A percentile compares a stretch with the other conserved stretches of the same genome.
Conservation (phyloP, 2,888 invertebrate genomes). For the Ferdinandea cuprea region DNA sequence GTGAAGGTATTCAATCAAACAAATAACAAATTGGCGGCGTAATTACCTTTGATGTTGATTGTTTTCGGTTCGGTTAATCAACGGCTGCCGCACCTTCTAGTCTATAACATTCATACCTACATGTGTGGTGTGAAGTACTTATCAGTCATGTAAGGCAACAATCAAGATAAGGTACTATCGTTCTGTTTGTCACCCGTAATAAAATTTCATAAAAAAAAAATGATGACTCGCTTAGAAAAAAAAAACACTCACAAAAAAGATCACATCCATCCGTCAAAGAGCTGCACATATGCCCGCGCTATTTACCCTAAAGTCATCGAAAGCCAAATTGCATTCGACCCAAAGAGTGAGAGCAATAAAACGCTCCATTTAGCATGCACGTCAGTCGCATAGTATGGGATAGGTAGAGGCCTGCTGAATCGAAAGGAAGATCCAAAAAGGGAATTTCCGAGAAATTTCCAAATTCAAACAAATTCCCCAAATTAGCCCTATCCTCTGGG, state of each 20-base stretch:
- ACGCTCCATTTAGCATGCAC: slow-evolving; percentile 57
- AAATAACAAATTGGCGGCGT: slow-evolving; percentile 81
- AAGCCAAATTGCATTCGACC: slow-evolving; percentile 39
- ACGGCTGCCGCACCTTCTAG: slow-evolving; percentile 74
- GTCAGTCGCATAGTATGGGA: not conserved
- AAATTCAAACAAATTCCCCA: slow-evolving; percentile 67
- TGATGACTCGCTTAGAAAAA: slow-evolving; percentile 50
- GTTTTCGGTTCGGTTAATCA: slow-evolving; percentile 78
- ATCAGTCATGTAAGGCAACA: slow-evolving; percentile 72
- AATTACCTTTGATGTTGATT: slow-evolving; percentile 81
- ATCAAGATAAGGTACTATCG: slow-evolving; percentile 73
- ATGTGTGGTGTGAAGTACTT: slow-evolving; percentile 59
- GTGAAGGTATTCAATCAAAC: slow-evolving; percentile 72
- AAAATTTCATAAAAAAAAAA: slow-evolving; percentile 58
- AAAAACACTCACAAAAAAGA: no score
- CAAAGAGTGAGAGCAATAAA: slow-evolving; percentile 27
- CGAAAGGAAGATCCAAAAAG: slow-evolving; percentile 42
- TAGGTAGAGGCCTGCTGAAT: slow-evolving; percentile 9
- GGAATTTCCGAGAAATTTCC: slow-evolving; percentile 70
- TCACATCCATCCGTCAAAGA: slow-evolving; percentile 66
- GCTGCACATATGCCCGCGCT: slow-evolving; percentile 26
- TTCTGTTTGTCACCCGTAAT: slow-evolving; percentile 66
- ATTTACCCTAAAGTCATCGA: slow-evolving; percentile 24
- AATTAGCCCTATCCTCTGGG: slow-evolving; percentile 48
- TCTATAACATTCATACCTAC: slow-evolving; percentile 16